These are phyloP conservation scores for Bursaphelenchus okinawaensis DNA, from an alignment of 2,888 invertebrate genomes.

Conservation along the genomic window DNA sequence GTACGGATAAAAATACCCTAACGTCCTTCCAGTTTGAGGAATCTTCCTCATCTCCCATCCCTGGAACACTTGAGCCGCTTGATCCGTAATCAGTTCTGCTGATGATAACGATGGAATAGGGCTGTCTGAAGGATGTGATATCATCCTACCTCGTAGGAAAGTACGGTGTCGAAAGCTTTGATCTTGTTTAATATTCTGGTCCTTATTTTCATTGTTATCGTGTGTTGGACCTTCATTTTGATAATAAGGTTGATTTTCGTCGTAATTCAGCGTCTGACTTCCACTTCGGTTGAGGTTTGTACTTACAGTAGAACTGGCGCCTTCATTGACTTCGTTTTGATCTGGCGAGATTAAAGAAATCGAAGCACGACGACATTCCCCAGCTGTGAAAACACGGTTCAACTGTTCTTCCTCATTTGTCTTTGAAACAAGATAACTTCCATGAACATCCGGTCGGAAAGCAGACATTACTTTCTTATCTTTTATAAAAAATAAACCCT, in stretches of 20 bases:
- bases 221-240: neutral
- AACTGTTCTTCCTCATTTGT: neutral
- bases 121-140: neutral
- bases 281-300: neutral
- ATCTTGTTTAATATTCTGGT: neutral
- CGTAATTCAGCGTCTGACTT: too few species aligned
- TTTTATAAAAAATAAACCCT: neutral
- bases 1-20: constrained; percentile 15
- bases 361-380: neutral
- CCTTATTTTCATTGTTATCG: neutral
- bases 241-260: neutral
- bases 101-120: neutral
- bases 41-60: constrained; percentile 29
- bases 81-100: neutral
- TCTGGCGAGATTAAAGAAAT: neutral
- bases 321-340: neutral
- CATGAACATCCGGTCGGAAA: neutral
- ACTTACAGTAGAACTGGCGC: neutral
- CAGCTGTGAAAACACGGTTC: neutral
- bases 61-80: constrained; percentile 23
- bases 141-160: neutral
- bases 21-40: constrained; percentile 17
- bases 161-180: too few species aligned
- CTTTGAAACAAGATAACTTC: neutral
- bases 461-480: neutral